phyloP scores from a whole-genome alignment of 2,888 invertebrate genomes.

The Phengaris arion region DNA sequence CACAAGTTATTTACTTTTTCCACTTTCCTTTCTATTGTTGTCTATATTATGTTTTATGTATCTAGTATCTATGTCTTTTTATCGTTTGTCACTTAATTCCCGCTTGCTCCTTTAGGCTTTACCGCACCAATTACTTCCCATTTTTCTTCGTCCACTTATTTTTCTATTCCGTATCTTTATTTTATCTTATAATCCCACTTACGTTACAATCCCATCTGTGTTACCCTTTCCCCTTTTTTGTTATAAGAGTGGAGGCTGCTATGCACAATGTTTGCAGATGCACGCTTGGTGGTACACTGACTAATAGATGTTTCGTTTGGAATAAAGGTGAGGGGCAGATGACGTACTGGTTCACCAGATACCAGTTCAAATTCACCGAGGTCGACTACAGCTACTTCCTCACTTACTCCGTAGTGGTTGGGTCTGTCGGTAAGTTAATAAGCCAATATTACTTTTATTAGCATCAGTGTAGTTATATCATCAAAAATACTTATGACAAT shows the following conservation, averaged over 20 bases:
- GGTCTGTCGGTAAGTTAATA: conserved; percentile 74
- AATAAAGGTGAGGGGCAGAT: conserved; percentile 79
- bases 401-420: conserved; percentile 77
- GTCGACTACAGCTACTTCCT: conserved; percentile 79
- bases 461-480: background rate
- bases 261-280: conserved; percentile 60
- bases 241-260: conserved; percentile 43
- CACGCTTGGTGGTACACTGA: conserved; percentile 47
- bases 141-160: too few species aligned
- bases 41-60: too few species aligned
- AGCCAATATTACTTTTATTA: background rate
- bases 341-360: conserved; percentile 79
- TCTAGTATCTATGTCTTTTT: too few species aligned
- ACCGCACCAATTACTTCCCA: too few species aligned
- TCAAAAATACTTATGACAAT: background rate
- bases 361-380: conserved; percentile 80
- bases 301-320: conserved; percentile 70
- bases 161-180: too few species aligned
- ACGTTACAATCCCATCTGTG: background rate
- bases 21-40: too few species aligned
- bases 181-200: background rate
- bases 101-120: too few species aligned
- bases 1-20: too few species aligned
- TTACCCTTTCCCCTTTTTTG: background rate
- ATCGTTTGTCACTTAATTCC: too few species aligned